Percentiles rank a stretch among this genome's conserved stretches.
Conservation (phyloP, 64 coral and sea anemone genomes). For the Actinia tenebrosa region DNA sequence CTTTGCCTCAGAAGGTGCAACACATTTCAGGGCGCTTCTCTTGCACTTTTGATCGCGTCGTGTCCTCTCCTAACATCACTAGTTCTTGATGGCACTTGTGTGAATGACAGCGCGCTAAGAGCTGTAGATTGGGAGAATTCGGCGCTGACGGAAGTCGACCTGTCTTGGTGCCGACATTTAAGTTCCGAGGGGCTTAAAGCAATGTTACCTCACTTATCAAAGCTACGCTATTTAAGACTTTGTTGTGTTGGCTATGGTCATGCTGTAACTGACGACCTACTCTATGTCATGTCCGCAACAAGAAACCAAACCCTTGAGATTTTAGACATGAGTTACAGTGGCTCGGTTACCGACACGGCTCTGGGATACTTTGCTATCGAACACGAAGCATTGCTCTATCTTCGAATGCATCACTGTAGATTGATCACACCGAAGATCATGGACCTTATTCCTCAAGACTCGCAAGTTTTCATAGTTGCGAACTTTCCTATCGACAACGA, state of each 20-base stretch:
- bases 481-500: conserved; percentile 71
- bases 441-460: conserved; percentile 58
- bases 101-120: conserved; percentile 42
- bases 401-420: conserved; percentile 84
- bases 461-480: conserved; percentile 74
- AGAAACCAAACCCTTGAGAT: conserved; percentile 39
- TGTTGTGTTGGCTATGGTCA: conserved; percentile 89
- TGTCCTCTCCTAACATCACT: conserved; percentile 52
- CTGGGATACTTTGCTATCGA: conserved; percentile 27
- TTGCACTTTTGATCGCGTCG: conserved; percentile 38
- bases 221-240: conserved; percentile 71
- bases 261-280: conserved; percentile 77
- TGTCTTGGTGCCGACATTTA: conserved; percentile 82
- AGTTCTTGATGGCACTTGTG: conserved; percentile 61
- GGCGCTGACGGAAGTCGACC: conserved; percentile 59
- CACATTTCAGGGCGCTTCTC: conserved; percentile 60
- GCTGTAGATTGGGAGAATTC: conserved; percentile 55
- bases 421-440: conserved; percentile 54
- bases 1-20: conserved; percentile 69
- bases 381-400: conserved; percentile 41
- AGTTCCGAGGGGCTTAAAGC: conserved; percentile 51
- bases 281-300: conserved; percentile 34
- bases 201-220: conserved; percentile 48
- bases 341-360: conserved; percentile 34
- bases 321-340: conserved; percentile 88